These are phyloP conservation scores for Euura lappo DNA, from an alignment of 1,140 invertebrate species.

Conservation along the genomic window DNA sequence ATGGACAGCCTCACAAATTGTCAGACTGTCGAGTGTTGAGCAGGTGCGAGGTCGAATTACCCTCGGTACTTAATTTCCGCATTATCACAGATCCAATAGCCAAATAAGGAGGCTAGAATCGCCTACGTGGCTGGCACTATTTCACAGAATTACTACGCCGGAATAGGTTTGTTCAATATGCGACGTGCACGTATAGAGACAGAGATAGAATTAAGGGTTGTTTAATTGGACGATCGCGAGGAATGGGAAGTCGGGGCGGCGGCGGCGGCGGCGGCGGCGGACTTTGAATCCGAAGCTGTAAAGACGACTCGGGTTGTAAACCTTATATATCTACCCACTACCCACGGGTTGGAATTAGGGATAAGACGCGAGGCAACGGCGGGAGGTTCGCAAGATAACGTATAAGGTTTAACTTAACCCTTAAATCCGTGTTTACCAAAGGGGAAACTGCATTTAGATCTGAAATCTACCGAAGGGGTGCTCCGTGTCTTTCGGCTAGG, in stretches of 20 bases:
- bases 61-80: too few species aligned
- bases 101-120: too few species aligned
- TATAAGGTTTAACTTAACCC: neutral
- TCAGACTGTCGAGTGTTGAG: too few species aligned
- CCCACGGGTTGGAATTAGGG: neutral
- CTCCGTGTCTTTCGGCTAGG: neutral
- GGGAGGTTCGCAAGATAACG: neutral
- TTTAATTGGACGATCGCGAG: too few species aligned
- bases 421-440: constrained; percentile 1
- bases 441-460: constrained; percentile 1
- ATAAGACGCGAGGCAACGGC: neutral
- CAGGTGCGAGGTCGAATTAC: too few species aligned
- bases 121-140: too few species aligned
- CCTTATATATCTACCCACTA: neutral
- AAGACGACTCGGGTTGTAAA: neutral
- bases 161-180: too few species aligned
- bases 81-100: too few species aligned
- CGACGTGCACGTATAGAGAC: too few species aligned
- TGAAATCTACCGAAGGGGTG: neutral
- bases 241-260: neutral
- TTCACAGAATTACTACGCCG: too few species aligned
- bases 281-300: neutral
- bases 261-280: neutral
- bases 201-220: too few species aligned
- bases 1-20: too few species aligned